Conservation (phyloP, 1,140 invertebrate genomes). For the Macrotrachela quadricornifera region DNA sequence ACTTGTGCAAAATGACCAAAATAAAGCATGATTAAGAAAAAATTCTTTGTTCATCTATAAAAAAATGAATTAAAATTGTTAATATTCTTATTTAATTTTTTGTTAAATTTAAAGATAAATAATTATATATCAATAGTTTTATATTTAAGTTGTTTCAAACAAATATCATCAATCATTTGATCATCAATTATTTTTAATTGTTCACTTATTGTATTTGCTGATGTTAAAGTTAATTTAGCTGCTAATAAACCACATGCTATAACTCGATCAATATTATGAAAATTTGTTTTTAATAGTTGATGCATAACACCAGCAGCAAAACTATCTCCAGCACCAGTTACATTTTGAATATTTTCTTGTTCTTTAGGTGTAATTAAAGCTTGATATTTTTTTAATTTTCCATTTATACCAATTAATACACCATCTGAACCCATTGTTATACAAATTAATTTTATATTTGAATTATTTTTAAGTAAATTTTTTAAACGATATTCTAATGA, state of each 20-base stretch:
- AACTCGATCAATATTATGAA: background rate
- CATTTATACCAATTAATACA: background rate
- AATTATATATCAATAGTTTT: no score
- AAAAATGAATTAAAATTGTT: no score
- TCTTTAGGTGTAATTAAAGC: background rate
- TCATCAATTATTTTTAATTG: no score
- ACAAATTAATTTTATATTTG: background rate
- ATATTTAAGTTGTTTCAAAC: no score
- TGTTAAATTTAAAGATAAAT: no score
- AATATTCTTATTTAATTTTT: no score
- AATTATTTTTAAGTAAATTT: background rate
- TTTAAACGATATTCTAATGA: background rate
- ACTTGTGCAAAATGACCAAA: no score
- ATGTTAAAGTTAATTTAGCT: background rate
- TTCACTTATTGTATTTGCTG: no score
- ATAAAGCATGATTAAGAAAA: no score
- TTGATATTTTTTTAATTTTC: background rate
- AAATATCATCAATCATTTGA: no score
- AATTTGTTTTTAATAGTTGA: background rate
- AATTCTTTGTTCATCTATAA: no score
- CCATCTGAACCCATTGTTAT: no score
- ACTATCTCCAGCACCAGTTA: constrained; percentile 8
- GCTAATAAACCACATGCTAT: constrained; percentile 3
- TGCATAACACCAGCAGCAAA: constrained; percentile 3
- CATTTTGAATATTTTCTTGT: constrained; percentile 1